These are phyloP conservation scores for Aplodontia rufa DNA, from an alignment of 2,113 vertebrate species.

Conservation along the genomic window DNA sequence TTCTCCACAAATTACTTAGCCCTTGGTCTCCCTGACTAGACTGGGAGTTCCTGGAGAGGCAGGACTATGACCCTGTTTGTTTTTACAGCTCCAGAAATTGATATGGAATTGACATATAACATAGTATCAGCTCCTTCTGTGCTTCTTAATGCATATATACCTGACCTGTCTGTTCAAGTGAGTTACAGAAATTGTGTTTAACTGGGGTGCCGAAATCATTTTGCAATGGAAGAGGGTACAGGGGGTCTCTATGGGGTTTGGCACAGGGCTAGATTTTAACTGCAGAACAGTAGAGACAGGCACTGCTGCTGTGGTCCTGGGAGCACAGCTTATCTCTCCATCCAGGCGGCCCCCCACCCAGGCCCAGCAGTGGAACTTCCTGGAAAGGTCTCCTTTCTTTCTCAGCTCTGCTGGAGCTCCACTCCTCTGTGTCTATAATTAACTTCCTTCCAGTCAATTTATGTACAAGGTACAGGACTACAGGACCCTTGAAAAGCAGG, in stretches of 20 bases:
- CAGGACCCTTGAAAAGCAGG: not conserved
- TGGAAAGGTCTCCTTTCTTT: conserved; percentile 34
- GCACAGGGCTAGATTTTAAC: not conserved
- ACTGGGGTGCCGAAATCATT: not conserved
- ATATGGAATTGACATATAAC: not conserved
- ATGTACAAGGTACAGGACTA: not conserved
- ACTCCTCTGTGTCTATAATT: conserved; percentile 23
- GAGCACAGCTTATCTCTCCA: conserved; percentile 30
- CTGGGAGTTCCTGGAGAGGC: not conserved
- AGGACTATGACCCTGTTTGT: not conserved
- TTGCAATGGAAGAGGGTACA: not conserved
- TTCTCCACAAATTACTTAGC: not conserved
- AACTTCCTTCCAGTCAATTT: not conserved
- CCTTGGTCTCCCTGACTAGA: not conserved
- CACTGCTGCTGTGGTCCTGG: not conserved
- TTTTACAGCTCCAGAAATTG: not conserved
- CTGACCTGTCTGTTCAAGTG: not conserved
- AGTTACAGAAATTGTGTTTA: not conserved
- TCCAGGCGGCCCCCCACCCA: not conserved
- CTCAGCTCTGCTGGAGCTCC: not conserved
- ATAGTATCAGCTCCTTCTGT: not conserved
- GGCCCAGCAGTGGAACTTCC: conserved; percentile 14
- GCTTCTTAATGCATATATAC: not conserved
- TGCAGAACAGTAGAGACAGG: not conserved
- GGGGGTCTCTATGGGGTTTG: not conserved